Base-by-base conservation (phyloP, 2,797 vertebrate species). In the Benthosema pterotum region DNA sequence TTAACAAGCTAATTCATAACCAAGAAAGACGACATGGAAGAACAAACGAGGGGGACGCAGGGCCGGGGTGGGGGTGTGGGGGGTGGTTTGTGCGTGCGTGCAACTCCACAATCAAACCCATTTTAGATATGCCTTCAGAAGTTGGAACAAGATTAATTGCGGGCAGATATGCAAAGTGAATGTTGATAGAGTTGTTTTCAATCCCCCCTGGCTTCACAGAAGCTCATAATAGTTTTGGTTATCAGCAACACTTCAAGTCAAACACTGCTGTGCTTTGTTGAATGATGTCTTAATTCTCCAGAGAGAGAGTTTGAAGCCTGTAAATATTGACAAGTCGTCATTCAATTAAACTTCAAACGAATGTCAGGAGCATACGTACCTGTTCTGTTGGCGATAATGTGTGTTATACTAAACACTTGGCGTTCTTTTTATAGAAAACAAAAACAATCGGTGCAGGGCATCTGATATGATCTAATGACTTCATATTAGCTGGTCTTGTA, bases 71-170 rank as follows among this genome's bases (percentile, higher is more conserved):
- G 32, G 32, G n/a, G n/a, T n/a, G n/a, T n/a, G n/a, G n/a, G 7
- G 32, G 32, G 32, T 38, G 32, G 32, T 7, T 25, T 25, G 22
- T n/a, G n/a, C n/a, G 22, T 11, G 32, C 32, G 8, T 60, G 4
- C 2, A 1, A 38, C 47, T 68, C 52, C n/a, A 14, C 46, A 66
- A 67, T 74, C n/a, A 52, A 50, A 77, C 57, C 49, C 42, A 25
- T 19, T 60, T 48, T 59, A 54, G 55, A n/a, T 38, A 38, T 38
- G 32, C 32, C 32, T 38, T 38, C 32, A 38, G 32, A 38, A 38
- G 32, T 38, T 38, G 32, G 32, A 38, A 38, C 32, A 38, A 38
- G 32, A 78, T 83, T 67, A 82, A 78, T 73, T 76, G 61, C 8
- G 7, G 32, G 5, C 32, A 38, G 32, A 38, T 38, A 38, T 38